Evolutionary conservation across 37 sponge, comb jelly and placozoan species (phyloP).

Genomic region (Dysidea cf. avara): DNA sequence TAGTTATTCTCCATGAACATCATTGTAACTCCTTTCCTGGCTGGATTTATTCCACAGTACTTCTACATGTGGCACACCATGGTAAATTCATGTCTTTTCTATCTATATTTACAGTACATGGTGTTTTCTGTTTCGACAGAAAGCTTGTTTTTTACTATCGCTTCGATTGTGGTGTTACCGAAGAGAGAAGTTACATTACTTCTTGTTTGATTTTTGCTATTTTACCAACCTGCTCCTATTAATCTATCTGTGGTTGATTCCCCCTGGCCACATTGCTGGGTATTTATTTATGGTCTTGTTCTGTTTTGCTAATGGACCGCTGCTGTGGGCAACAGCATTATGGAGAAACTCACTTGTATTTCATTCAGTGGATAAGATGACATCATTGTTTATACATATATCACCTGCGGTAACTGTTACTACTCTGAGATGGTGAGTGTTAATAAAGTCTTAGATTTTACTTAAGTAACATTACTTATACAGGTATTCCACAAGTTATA

Average conservation of each 20-base stretch:
- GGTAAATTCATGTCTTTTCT: slow-evolving; percentile 22
- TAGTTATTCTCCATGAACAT: slow-evolving; percentile 37
- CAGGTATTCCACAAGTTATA: no score
- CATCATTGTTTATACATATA: slow-evolving; percentile 60
- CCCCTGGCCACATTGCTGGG: slow-evolving; percentile 6
- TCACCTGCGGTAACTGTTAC: slow-evolving; percentile 52
- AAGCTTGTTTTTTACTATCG: slow-evolving; percentile 33
- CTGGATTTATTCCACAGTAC: slow-evolving; percentile 43
- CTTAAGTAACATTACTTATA: no score
- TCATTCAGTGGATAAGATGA: slow-evolving; percentile 73
- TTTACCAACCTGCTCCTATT: slow-evolving; percentile 53
- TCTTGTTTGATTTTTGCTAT: slow-evolving; percentile 74
- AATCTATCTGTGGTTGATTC: slow-evolving; percentile 53
- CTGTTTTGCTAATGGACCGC: slow-evolving; percentile 45
- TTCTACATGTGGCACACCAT: slow-evolving; percentile 47
- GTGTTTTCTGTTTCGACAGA: slow-evolving; percentile 14
- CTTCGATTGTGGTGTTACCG: slow-evolving; percentile 58
- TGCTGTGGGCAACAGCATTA: slow-evolving; percentile 36
- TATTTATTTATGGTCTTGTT: slow-evolving; percentile 30
- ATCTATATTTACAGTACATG: no score
- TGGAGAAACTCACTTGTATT: slow-evolving; percentile 70
- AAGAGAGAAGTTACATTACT: slow-evolving; percentile 43
- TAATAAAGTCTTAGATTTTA: not conserved
- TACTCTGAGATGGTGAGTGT: slow-evolving; percentile 57
- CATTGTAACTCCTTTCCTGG: slow-evolving; percentile 23